Evolutionary conservation across 2,113 vertebrate genomes (phyloP).

Genomic region (Sinocyclocheilus rhinocerous): DNA sequence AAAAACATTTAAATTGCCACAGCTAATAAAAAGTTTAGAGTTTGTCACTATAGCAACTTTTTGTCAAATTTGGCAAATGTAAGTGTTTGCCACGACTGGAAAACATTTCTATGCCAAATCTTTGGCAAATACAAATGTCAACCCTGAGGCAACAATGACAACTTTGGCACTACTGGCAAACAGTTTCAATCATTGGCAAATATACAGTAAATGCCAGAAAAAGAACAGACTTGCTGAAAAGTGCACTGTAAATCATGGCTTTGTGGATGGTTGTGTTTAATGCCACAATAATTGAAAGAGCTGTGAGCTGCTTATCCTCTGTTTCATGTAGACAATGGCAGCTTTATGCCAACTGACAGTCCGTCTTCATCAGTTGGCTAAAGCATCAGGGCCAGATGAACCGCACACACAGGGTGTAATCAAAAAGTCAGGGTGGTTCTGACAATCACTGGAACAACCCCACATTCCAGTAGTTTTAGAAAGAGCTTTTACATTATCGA

Average conservation of each 20-base stretch:
- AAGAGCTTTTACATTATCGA: constrained; percentile 24
- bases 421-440: constrained; percentile 42
- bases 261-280: constrained; percentile 1
- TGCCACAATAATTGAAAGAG: background rate
- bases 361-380: constrained; percentile 44
- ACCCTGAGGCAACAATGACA: background rate
- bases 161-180: background rate
- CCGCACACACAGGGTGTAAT: constrained; percentile 19
- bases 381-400: constrained; percentile 21
- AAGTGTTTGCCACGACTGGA: background rate
- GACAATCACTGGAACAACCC: constrained; percentile 37
- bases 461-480: constrained; percentile 10
- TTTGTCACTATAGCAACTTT: no score
- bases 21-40: no score
- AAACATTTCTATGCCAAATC: background rate
- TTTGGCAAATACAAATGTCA: background rate
- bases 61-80: background rate
- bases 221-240: background rate
- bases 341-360: constrained; percentile 47
- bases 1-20: no score
- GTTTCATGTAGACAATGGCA: constrained; percentile 28
- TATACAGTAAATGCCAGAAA: background rate
- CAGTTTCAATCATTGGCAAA: background rate
- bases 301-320: background rate
- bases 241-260: background rate